These are phyloP conservation scores for Myanophis thanlyinensis DNA, from an alignment of 2,113 vertebrate genomes.

Conservation along the genomic window DNA sequence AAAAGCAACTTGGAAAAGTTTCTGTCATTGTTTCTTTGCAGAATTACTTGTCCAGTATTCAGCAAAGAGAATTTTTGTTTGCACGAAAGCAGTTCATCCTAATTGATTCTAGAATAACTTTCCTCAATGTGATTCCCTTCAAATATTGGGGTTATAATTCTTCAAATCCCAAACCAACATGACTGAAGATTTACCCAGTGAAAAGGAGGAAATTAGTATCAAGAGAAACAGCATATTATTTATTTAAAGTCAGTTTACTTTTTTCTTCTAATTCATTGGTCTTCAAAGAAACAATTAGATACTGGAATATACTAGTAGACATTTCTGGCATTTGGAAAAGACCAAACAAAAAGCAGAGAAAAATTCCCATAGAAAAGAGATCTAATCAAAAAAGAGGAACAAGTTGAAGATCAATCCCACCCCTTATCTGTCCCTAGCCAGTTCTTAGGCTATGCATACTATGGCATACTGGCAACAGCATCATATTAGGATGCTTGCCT, in stretches of 20 bases:
- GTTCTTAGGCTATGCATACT: not conserved
- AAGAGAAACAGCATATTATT: slow-evolving; percentile 44
- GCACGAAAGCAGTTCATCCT: not conserved
- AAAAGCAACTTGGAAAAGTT: slow-evolving; percentile 49
- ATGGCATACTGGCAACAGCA: too few relatives aligned
- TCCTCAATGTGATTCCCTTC: not conserved
- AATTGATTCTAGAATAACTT: not conserved
- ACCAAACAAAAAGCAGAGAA: not conserved
- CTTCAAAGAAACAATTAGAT: not conserved
- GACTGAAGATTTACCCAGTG: not conserved
- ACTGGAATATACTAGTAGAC: not conserved
- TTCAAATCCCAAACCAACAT: not conserved
- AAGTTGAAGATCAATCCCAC: not conserved
- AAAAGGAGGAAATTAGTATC: slow-evolving; percentile 28
- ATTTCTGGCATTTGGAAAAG: not conserved
- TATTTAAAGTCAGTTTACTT: slow-evolving; percentile 67
- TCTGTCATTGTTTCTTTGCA: slow-evolving; percentile 58
- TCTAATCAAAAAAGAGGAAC: not conserved
- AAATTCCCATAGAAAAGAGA: slow-evolving; percentile 50
- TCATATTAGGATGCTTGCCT: not conserved
- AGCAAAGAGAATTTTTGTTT: slow-evolving; percentile 19
- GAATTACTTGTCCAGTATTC: slow-evolving; percentile 41
- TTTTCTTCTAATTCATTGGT: slow-evolving; percentile 57
- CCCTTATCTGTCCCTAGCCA: not conserved
- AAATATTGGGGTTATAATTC: not conserved